Evolutionary conservation across 2,888 invertebrate genomes (phyloP).

Genomic region (Melipona beecheii): DNA sequence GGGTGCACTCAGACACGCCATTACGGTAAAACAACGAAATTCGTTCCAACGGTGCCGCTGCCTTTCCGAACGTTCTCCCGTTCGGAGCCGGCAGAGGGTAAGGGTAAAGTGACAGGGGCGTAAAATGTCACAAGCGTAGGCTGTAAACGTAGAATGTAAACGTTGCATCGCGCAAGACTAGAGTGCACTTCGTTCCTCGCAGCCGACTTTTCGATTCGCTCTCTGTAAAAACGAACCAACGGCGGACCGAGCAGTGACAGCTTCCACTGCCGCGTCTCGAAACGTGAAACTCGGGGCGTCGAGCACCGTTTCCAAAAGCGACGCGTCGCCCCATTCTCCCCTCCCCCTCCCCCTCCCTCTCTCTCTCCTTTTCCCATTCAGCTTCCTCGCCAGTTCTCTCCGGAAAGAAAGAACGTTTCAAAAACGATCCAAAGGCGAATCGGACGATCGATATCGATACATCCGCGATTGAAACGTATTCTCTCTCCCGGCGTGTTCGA

Average conservation of each 20-base stretch:
- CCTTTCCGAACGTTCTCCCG: constrained; percentile 39
- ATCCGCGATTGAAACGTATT: constrained; percentile 6
- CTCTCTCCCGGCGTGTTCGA: not conserved
- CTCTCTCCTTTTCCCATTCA: not conserved
- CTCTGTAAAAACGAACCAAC: constrained; percentile 38
- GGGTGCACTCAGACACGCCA: constrained; percentile 23
- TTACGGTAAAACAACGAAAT: constrained; percentile 44
- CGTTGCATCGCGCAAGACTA: constrained; percentile 32
- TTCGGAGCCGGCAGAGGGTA: not conserved
- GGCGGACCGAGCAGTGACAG: constrained; percentile 19
- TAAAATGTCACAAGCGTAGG: constrained; percentile 48
- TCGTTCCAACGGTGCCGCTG: constrained; percentile 28
- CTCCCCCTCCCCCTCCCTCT: not conserved
- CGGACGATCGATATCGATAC: constrained; percentile 12
- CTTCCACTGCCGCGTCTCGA: constrained; percentile 3
- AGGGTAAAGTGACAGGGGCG: constrained; percentile 30
- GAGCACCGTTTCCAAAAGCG: constrained; percentile 5
- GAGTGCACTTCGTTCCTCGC: constrained; percentile 36
- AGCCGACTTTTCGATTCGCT: constrained; percentile 57
- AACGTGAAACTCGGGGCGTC: not conserved
- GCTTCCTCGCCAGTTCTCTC: not conserved
- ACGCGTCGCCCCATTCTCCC: not conserved
- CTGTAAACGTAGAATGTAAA: constrained; percentile 43
- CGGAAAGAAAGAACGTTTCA: not conserved
- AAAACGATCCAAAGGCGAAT: not conserved